Base-by-base conservation (phyloP, 30 jellyfish, hydroid and myxozoan genomes). In the Morbakka virulenta region DNA sequence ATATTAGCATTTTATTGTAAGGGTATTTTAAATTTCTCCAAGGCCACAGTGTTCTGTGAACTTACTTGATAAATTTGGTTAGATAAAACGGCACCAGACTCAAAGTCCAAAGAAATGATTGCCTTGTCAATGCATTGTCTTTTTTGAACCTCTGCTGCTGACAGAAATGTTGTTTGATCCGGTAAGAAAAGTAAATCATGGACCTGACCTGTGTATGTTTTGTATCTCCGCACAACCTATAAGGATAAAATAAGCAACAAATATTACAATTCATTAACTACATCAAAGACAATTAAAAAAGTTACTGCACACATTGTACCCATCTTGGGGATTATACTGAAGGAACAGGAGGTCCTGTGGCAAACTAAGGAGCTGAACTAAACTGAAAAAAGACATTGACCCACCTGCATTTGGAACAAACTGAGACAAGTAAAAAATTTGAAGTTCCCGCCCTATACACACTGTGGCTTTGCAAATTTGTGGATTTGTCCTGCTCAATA, bases 31-130 rank as follows among this genome's bases (percentile, higher is more conserved):
- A 25, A 1, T 11, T 23, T 24, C 11, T 51, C 48, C 24, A 24
- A 33, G 48, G 48, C 11, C 75, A 2, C 11, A 47, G 1, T n/a
- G 50, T 34, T 22, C 20, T 24, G 34, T 6, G 34, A 3, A 50
- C 87, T 13, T 62, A 89, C 98, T 77, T 84, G 98, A 30, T 91
- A 91, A 21, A 91, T 91, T 52, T 91, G 98, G 70, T 83, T 81
- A 27, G 98, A 81, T 62, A 91, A 21, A 23, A 64, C 72, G 3
- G 98, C 98, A 11, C 86, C 57, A 23, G 96, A 70, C 0, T 79
- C 78, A 52, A 84, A 91, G 36, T 91, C 98, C 98, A 96, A 91
- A 1, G 98, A 96, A 31, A 84, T 74, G 14, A 91, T 79, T 0
- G 98, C 91, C 62, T 91, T 91, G 72, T 91, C 98, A 67, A 84